Evolutionary conservation across 2,797 vertebrate species (phyloP).

Genomic region (Fistularia tabacaria): DNA sequence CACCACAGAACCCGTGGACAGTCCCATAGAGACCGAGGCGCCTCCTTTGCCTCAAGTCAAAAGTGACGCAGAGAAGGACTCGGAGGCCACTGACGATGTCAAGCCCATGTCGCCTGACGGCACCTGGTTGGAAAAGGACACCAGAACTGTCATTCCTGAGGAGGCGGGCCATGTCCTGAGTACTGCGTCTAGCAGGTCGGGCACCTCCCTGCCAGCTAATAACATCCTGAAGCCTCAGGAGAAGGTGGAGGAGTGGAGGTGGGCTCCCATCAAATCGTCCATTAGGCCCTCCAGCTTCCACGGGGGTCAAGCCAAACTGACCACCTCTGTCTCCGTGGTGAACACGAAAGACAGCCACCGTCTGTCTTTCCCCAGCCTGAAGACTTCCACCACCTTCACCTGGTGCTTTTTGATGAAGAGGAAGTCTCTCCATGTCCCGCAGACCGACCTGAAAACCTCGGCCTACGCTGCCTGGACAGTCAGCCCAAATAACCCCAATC

Average conservation of each 20-base stretch:
- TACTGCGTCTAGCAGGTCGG: slow-evolving; percentile 56
- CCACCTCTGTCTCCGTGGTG: slow-evolving; percentile 70
- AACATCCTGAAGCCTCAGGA: slow-evolving; percentile 70
- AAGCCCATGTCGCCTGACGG: slow-evolving; percentile 67
- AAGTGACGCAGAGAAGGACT: slow-evolving; percentile 58
- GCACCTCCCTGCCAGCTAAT: slow-evolving; percentile 43
- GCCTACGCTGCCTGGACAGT: slow-evolving; percentile 89
- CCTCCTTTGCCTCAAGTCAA: slow-evolving; percentile 70
- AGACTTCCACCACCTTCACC: slow-evolving; percentile 91
- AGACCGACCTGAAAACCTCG: slow-evolving; percentile 88
- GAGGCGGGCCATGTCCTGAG: slow-evolving; percentile 31
- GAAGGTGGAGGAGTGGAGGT: slow-evolving; percentile 77
- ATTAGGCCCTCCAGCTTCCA: slow-evolving; percentile 69
- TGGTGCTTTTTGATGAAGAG: slow-evolving; percentile 96
- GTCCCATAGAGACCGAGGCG: slow-evolving; percentile 79
- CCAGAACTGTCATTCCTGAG: slow-evolving; percentile 56
- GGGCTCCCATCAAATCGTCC: slow-evolving; percentile 72
- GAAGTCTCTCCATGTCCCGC: slow-evolving; percentile 84
- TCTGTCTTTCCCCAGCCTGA: slow-evolving; percentile 90
- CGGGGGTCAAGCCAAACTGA: slow-evolving; percentile 76
- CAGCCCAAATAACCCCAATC: slow-evolving; percentile 85
- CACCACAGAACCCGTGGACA: slow-evolving; percentile 88
- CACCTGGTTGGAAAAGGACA: slow-evolving; percentile 70
- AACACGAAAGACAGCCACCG: slow-evolving; percentile 81
- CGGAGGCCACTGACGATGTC: slow-evolving; percentile 56